phyloP scores from a whole-genome alignment of 1,140 invertebrate genomes.

The Chironomus tepperi region DNA sequence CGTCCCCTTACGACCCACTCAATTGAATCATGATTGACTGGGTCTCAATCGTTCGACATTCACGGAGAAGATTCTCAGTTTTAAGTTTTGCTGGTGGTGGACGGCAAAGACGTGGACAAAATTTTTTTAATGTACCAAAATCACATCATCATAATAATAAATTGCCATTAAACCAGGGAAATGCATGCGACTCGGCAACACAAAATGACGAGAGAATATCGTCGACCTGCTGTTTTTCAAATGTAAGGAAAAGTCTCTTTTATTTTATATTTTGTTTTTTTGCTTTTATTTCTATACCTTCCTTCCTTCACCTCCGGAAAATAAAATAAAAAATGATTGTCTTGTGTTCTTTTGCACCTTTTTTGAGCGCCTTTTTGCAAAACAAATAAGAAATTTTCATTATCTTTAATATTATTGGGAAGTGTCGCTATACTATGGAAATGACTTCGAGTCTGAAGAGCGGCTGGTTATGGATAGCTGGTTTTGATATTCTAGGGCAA shows the following conservation, averaged over 20 bases:
- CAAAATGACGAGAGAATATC: not conserved
- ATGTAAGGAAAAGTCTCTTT: not conserved
- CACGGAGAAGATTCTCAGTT: slow-evolving; percentile 54
- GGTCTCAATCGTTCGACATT: slow-evolving; percentile 67
- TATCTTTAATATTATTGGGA: too few species aligned
- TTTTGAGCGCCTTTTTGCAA: not conserved
- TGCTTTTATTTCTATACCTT: too few species aligned
- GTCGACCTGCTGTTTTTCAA: not conserved
- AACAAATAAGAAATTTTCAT: too few species aligned
- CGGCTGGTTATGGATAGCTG: too few species aligned
- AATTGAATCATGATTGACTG: slow-evolving; percentile 59
- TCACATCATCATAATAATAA: slow-evolving; percentile 10
- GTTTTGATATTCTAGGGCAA: too few species aligned
- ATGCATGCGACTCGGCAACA: not conserved
- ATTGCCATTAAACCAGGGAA: not conserved
- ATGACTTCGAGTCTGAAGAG: too few species aligned
- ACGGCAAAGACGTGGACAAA: slow-evolving; percentile 37
- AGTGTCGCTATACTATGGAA: too few species aligned
- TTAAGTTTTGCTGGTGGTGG: slow-evolving; percentile 53
- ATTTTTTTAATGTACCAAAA: slow-evolving; percentile 1
- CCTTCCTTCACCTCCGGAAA: too few species aligned
- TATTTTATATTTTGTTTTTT: not conserved
- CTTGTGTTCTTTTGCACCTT: not conserved
- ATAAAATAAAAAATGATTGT: not conserved
- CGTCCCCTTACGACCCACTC: too few species aligned